Base-by-base conservation (phyloP, 1,140 invertebrate genomes). In the Diorhabda elongata region DNA sequence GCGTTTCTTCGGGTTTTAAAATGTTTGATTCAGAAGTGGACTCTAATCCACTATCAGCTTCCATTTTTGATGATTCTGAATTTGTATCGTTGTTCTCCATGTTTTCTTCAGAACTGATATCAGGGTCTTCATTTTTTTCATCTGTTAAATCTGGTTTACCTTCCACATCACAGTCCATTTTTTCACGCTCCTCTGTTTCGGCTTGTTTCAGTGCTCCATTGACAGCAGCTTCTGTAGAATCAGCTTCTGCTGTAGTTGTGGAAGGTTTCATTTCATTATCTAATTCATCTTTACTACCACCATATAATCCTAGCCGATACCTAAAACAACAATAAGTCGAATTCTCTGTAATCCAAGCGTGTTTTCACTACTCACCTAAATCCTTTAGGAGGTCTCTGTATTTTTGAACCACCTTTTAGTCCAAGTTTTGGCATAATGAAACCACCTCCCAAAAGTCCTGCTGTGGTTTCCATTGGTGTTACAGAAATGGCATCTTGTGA, bases 401-500 rank as follows among this genome's bases (percentile, higher is more conserved):
- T 45, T 66, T 7, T 59, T 26, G 70, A 67, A 45, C 80, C 80
- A n/a, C 80, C 80, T 74, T 79, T 80, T 7, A 81, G 69, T 43
- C 76, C 76, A 9, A 78, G 45, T 70, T 76, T 73, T 8, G 65
- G 58, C 56, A 72, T 70, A 45, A 67, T 60, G 2, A 52, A 44
- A 60, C 59, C 72, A n/a, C 76, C 77, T 44, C 77, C 78, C 61
- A 75, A 69, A 26, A 78, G 69, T 5, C 75, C 76, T 3, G 61
- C 57, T 2, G 71, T 63, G 2, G 69, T 56, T 42, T 72, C 64
- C 52, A 73, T 59, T 6, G 72, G 64, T 11, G 66, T 26, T 26
- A 26, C 58, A 26, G 60, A 43, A 61, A 69, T 26, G 26, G 26
- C 52, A 56, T 77, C 73, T 9, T 57, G n/a, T 52, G 63, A 64